phyloP scores from a whole-genome alignment of 2,797 vertebrate genomes.

The Tolypeutes matacus region DNA sequence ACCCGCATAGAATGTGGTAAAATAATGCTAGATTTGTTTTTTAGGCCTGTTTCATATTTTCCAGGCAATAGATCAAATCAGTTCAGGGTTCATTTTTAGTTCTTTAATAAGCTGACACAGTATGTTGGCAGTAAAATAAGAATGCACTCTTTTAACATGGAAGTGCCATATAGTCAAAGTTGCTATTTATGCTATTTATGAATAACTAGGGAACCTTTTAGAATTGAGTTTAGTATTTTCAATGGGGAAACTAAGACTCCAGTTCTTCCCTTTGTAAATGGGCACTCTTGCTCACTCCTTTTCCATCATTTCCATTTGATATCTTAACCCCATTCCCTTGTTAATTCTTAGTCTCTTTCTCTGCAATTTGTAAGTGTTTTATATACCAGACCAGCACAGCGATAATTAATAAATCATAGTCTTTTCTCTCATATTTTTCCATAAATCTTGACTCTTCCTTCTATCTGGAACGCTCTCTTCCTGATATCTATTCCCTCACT shows the following conservation, averaged over 20 bases:
- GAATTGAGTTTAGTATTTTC: neutral
- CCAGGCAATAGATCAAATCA: slow-evolving; percentile 80
- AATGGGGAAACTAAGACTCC: neutral
- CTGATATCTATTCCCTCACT: neutral
- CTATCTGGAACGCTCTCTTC: neutral
- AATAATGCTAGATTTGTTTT: slow-evolving; percentile 79
- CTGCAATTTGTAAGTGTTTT: neutral
- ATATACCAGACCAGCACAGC: neutral
- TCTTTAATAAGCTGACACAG: slow-evolving; percentile 75
- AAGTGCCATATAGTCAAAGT: slow-evolving; percentile 46
- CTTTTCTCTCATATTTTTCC: neutral
- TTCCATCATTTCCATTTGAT: neutral
- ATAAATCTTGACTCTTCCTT: slow-evolving; percentile 6
- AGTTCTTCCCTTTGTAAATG: neutral
- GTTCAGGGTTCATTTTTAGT: slow-evolving; percentile 76
- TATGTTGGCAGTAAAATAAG: slow-evolving; percentile 70
- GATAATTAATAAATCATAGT: neutral
- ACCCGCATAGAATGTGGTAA: slow-evolving; percentile 70
- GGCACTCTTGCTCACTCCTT: neutral
- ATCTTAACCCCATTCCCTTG: neutral
- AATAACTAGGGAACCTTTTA: neutral
- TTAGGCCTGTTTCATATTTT: slow-evolving; percentile 80
- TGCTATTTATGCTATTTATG: slow-evolving; percentile 56
- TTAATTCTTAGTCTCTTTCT: neutral
- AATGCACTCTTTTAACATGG: slow-evolving; percentile 72